phyloP scores from a whole-genome alignment of 2,113 vertebrate species.

The Dasypus novemcinctus region DNA sequence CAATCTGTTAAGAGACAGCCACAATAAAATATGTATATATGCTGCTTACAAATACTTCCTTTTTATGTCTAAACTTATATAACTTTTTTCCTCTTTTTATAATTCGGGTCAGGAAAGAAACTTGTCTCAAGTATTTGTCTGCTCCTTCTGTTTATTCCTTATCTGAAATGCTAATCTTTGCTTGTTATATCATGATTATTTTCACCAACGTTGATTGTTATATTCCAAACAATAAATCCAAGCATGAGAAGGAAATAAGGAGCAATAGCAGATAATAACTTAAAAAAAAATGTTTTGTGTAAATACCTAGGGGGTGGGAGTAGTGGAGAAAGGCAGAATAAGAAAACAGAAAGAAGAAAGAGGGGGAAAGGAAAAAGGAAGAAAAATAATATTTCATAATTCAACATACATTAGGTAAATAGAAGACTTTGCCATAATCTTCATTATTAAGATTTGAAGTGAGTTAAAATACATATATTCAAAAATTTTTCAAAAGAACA shows the following conservation, averaged over 20 bases:
- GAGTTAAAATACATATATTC: background rate
- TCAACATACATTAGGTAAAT: background rate
- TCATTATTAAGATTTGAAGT: background rate
- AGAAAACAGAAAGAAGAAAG: background rate
- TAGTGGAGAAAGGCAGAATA: no score
- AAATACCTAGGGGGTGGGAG: background rate
- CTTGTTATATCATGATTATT: slow-evolving; percentile 3
- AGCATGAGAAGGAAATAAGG: background rate
- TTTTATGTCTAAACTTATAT: background rate
- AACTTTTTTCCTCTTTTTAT: background rate
- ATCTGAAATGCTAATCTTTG: slow-evolving; percentile 1
- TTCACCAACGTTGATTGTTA: background rate
- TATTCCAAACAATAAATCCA: background rate
- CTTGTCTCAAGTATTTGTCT: background rate
- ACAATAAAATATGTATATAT: background rate
- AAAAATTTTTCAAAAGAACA: background rate
- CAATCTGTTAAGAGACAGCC: background rate
- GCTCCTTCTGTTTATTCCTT: background rate
- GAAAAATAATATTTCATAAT: background rate
- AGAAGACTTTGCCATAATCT: background rate
- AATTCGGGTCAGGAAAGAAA: background rate
- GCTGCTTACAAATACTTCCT: slow-evolving; percentile 29
- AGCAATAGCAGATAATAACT: background rate
- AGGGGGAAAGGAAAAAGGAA: background rate
- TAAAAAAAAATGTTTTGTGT: background rate